A percentile compares a stretch with the other conserved stretches of the same genome.
Conservation (phyloP, 2,113 vertebrate species). For the Clarias magur region DNA sequence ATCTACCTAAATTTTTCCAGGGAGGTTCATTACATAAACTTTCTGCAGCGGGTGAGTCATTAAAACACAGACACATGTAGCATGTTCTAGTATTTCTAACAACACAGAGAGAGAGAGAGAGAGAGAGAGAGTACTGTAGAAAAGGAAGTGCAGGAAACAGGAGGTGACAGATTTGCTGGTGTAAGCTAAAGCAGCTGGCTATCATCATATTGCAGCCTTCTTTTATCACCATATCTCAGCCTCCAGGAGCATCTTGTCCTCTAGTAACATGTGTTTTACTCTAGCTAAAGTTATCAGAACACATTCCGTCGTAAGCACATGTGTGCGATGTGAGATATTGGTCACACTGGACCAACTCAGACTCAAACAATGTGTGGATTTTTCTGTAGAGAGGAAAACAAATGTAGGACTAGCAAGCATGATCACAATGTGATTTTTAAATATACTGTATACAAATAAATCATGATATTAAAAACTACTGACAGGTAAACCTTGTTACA, state of each 20-base stretch:
- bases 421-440: background rate
- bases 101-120: background rate
- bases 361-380: background rate
- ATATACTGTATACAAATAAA: background rate
- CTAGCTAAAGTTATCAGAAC: background rate
- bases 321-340: background rate
- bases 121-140: background rate
- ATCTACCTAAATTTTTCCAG: slow-evolving; percentile 94
- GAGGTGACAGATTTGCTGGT: slow-evolving; percentile 7
- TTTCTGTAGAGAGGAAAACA: background rate
- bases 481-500: too few species aligned
- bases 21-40: slow-evolving; percentile 98
- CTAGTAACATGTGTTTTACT: background rate
- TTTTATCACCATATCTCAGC: slow-evolving; percentile 1
- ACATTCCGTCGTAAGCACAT: background rate
- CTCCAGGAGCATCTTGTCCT: background rate
- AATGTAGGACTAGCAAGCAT: background rate
- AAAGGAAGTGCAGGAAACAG: slow-evolving; percentile 23
- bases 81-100: background rate
- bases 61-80: background rate
- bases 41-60: slow-evolving; percentile 92
- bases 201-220: slow-evolving; percentile 2
- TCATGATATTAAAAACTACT: too few species aligned
- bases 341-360: background rate
- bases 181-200: background rate